Percentiles rank a stretch among this genome's conserved stretches.
Conservation (phyloP, 2,888 invertebrate genomes). For the Ceraclea dissimilis region DNA sequence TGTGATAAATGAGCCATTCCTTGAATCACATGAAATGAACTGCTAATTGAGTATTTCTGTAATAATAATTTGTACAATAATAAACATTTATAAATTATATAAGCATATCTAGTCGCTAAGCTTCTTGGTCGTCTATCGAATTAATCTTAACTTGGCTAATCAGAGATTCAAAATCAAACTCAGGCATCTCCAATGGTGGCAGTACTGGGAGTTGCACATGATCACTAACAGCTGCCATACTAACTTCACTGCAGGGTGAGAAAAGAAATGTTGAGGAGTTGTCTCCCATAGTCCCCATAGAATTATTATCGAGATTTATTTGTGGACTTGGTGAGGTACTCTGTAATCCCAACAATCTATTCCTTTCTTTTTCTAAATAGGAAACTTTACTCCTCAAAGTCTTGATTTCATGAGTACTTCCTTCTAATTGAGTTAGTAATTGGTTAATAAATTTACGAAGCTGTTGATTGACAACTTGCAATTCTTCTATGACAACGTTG, state of each 20-base stretch:
- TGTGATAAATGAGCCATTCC: no score
- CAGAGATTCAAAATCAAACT: slow-evolving; percentile 44
- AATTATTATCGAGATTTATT: slow-evolving; percentile 28
- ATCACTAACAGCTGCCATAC: slow-evolving; percentile 32
- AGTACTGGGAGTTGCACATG: slow-evolving; percentile 39
- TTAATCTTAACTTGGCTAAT: slow-evolving; percentile 16
- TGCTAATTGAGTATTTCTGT: no score
- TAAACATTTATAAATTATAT: no score
- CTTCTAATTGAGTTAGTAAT: slow-evolving; percentile 45
- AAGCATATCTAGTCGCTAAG: no score
- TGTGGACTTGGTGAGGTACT: slow-evolving; percentile 11
- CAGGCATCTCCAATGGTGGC: slow-evolving; percentile 55
- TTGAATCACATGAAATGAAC: no score
- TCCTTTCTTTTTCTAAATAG: slow-evolving; percentile 35
- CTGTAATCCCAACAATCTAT: slow-evolving; percentile 11
- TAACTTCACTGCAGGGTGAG: slow-evolving; percentile 36
- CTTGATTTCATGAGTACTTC: slow-evolving; percentile 44
- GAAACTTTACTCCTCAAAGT: slow-evolving; percentile 37
- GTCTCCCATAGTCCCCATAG: slow-evolving; percentile 35
- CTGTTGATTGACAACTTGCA: slow-evolving; percentile 57
- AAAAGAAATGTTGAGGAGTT: slow-evolving; percentile 37
- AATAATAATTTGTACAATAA: no score
- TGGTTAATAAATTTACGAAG: slow-evolving; percentile 43
- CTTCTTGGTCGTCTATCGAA: background rate
- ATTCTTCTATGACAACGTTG: slow-evolving; percentile 56